A percentile compares a stretch with the other conserved stretches of the same genome.
Evolutionary conservation across 2,888 invertebrate genomes (phyloP).

Genomic region (Leucania comma): DNA sequence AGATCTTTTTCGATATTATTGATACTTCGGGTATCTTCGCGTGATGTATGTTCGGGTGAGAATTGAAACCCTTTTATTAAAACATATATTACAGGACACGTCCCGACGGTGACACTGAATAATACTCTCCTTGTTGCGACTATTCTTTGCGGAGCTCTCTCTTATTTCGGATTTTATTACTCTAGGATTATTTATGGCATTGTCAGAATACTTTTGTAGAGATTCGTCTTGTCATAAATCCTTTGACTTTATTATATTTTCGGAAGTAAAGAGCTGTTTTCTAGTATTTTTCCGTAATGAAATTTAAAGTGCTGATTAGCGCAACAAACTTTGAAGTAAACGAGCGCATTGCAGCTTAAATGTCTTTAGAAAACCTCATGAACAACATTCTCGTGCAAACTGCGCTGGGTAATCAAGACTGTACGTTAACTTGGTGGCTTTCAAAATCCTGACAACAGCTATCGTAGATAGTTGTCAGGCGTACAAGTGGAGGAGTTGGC

Average conservation of each 20-base stretch:
- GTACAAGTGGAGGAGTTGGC: constrained; percentile 67
- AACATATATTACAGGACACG: constrained; percentile 89
- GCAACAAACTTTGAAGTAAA: constrained; percentile 19
- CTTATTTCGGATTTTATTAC: constrained; percentile 88
- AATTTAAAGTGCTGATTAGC: constrained; percentile 7
- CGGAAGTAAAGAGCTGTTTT: constrained; percentile 15
- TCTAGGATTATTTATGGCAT: constrained; percentile 83
- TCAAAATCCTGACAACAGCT: constrained; percentile 63
- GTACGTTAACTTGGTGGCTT: constrained; percentile 59
- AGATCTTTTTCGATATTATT: constrained; percentile 88
- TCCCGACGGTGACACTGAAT: constrained; percentile 88
- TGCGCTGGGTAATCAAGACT: constrained; percentile 58
- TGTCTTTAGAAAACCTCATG: constrained; percentile 43
- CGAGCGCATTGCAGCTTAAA: constrained; percentile 48
- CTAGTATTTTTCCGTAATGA: neutral
- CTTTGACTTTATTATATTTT: constrained; percentile 67
- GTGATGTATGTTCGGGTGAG: constrained; percentile 87
- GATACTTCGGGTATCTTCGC: constrained; percentile 85
- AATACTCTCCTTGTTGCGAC: constrained; percentile 88
- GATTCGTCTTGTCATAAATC: constrained; percentile 68
- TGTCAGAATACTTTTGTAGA: constrained; percentile 72
- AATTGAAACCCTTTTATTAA: constrained; percentile 90
- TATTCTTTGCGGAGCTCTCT: constrained; percentile 81
- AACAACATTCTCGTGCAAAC: constrained; percentile 44
- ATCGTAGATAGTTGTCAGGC: constrained; percentile 64